phyloP scores from a whole-genome alignment of 2,113 vertebrate species.

The Lonchura striata region DNA sequence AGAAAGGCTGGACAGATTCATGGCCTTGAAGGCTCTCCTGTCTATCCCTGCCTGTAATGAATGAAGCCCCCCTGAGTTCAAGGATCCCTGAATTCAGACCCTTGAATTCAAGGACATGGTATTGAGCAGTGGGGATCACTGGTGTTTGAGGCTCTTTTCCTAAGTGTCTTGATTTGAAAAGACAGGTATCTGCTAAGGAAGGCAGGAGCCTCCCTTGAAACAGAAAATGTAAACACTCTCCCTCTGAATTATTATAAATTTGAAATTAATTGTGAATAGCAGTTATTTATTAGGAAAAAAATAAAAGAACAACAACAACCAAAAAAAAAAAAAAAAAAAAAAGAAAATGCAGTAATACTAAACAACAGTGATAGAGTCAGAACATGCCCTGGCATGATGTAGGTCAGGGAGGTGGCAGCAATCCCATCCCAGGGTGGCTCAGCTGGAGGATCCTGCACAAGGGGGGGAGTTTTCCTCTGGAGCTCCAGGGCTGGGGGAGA shows the following conservation, averaged over 20 bases:
- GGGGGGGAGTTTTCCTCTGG: neutral
- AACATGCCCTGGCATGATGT: rapidly evolving
- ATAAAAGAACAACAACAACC: too few species aligned
- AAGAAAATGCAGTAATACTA: too few species aligned
- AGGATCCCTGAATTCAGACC: neutral
- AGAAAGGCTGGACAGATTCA: neutral
- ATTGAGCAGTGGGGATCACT: neutral
- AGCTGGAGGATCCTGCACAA: neutral
- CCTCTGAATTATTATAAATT: neutral
- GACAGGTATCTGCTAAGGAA: neutral
- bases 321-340: too few species aligned
- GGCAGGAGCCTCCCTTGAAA: neutral
- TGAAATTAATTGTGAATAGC: neutral
- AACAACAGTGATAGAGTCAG: neutral
- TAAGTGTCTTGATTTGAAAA: neutral
- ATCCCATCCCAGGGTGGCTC: too few species aligned
- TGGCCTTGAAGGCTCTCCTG: neutral
- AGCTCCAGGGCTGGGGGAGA: neutral
- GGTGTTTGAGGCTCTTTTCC: neutral
- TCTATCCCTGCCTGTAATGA: neutral
- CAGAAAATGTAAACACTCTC: neutral
- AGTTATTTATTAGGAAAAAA: too few species aligned
- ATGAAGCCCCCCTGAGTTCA: neutral
- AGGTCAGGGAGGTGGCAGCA: too few species aligned
- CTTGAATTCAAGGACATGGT: neutral